These are phyloP conservation scores for Atta colombica DNA, from an alignment of 1,140 invertebrate genomes.

Conservation along the genomic window DNA sequence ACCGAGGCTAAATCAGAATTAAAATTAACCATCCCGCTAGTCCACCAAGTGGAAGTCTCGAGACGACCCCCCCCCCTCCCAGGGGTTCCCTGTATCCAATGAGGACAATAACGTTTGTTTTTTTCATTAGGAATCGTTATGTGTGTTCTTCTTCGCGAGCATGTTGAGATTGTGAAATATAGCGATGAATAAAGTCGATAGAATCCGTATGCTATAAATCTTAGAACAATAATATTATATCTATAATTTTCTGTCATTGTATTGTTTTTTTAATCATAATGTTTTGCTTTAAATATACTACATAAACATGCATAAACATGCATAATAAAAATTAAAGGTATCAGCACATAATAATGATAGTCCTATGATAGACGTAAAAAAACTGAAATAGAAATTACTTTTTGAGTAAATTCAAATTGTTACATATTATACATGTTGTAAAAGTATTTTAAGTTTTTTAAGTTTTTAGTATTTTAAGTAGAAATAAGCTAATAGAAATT, in stretches of 20 bases:
- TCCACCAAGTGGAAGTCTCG: slow-evolving; percentile 29
- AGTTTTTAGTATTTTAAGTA: too few species aligned
- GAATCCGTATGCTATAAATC: background rate
- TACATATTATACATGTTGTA: background rate
- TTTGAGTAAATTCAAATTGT: background rate
- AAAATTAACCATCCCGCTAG: slow-evolving; percentile 55
- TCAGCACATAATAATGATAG: background rate
- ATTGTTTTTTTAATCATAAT: background rate
- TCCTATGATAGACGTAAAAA: background rate
- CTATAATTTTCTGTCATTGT: background rate
- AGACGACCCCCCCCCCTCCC: background rate
- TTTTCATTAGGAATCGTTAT: slow-evolving; percentile 26
- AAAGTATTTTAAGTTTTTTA: background rate
- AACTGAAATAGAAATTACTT: background rate
- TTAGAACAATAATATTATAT: too few species aligned
- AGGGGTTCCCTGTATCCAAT: slow-evolving; percentile 48
- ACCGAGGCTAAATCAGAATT: slow-evolving; percentile 68
- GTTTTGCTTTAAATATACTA: background rate
- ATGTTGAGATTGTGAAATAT: slow-evolving; percentile 40
- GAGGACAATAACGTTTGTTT: slow-evolving; percentile 50
- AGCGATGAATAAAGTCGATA: background rate
- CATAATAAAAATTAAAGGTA: background rate
- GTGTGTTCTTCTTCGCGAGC: background rate
- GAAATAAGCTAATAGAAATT: background rate
- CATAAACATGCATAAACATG: background rate